Percentiles rank a stretch among this genome's conserved stretches.
phyloP scores from a whole-genome alignment of 2,888 invertebrate genomes.

The Drosophila neutralis region DNA sequence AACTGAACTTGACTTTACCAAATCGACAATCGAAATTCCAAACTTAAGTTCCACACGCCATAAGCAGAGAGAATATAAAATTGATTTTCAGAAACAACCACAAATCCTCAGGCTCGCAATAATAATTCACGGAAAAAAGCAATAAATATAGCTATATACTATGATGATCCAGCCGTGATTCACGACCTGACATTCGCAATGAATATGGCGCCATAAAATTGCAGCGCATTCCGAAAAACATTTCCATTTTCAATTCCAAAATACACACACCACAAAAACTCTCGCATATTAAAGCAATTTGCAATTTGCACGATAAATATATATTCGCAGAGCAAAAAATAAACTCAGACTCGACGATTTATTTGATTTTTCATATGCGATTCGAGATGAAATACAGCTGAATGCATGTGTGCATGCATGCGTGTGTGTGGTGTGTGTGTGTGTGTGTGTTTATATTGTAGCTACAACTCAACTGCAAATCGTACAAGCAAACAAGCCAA shows the following conservation, averaged over 20 bases:
- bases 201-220: slow-evolving; percentile 49
- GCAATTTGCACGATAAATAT: slow-evolving; percentile 37
- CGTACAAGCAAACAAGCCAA: slow-evolving; percentile 69
- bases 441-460: slow-evolving; percentile 40
- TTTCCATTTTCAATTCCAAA: slow-evolving; percentile 21
- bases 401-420: slow-evolving; percentile 4
- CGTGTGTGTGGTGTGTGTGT: slow-evolving; percentile 5
- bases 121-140: slow-evolving; percentile 13
- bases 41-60: background rate
- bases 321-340: slow-evolving; percentile 18
- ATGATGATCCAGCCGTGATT: slow-evolving; percentile 21
- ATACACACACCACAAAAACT: slow-evolving; percentile 18
- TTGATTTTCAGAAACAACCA: background rate
- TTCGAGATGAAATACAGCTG: slow-evolving; percentile 32
- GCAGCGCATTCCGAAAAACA: slow-evolving; percentile 22
- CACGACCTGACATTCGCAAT: slow-evolving; percentile 42
- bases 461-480: slow-evolving; percentile 67
- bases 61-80: background rate
- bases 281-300: slow-evolving; percentile 2
- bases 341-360: slow-evolving; percentile 36
- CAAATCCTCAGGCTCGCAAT: background rate
- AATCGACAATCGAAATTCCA: background rate
- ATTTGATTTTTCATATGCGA: slow-evolving; percentile 39
- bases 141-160: slow-evolving; percentile 1
- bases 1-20: too few species aligned